These are phyloP conservation scores for Onychomys torridus DNA, from an alignment of 2,797 vertebrate genomes.

Conservation along the genomic window DNA sequence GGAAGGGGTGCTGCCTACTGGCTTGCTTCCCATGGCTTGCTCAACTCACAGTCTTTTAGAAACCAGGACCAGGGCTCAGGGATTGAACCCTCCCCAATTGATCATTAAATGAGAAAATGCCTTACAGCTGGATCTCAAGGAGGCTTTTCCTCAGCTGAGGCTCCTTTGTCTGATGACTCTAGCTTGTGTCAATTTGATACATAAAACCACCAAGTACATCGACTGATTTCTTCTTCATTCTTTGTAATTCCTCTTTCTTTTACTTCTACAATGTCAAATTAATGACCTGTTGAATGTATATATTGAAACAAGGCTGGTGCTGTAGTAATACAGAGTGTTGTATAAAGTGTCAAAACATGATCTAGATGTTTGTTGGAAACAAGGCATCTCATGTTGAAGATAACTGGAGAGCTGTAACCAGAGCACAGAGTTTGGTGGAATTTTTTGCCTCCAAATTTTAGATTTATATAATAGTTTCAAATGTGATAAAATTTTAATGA, in stretches of 20 bases:
- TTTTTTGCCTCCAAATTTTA: slow-evolving; percentile 92
- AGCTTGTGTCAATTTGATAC: background rate
- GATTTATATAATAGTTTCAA: slow-evolving; percentile 91
- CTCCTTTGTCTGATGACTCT: background rate
- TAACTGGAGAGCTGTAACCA: slow-evolving; percentile 89
- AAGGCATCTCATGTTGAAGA: slow-evolving; percentile 89
- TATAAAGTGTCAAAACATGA: slow-evolving; percentile 87
- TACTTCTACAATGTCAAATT: slow-evolving; percentile 88
- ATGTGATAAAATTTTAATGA: slow-evolving; percentile 88
- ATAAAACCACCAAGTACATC: background rate
- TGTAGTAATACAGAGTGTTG: slow-evolving; percentile 85
- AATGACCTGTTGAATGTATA: slow-evolving; percentile 79
- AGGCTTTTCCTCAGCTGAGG: background rate
- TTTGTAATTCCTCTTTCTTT: slow-evolving; percentile 88
- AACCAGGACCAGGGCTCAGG: background rate
- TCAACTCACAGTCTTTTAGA: background rate
- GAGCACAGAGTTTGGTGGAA: slow-evolving; percentile 90
- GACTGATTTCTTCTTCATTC: slow-evolving; percentile 87
- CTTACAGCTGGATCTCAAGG: background rate
- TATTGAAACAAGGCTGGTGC: slow-evolving; percentile 87
- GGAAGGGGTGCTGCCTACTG: background rate
- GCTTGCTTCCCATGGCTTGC: background rate
- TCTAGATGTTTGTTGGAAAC: slow-evolving; percentile 85
- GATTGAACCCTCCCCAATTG: fast-evolving
- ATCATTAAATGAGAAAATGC: background rate